Evolutionary conservation across 2,797 vertebrate genomes (phyloP), one percentile per base, ranked within the genome.

Genomic region (Rhinatrema bivittatum): DNA sequence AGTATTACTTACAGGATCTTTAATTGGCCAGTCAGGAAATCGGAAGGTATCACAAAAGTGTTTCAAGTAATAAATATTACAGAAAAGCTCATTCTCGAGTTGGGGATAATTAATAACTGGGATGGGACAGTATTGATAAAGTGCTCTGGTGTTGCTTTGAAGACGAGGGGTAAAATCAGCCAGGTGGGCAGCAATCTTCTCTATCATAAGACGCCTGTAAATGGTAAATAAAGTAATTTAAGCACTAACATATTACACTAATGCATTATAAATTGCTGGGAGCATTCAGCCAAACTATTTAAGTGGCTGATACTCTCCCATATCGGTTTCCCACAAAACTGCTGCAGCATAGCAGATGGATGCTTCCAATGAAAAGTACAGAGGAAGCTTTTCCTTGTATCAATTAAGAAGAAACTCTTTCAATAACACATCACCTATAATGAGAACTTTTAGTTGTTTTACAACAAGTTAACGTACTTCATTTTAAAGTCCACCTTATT

Each of bases 11-110:
- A 98, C 96, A 16, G 94, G 84, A 49, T 99, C 95, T 76, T 93
- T 86, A 70, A 99, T 93, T 19, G 92, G 94, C 96, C 96, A 99
- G 63, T 94, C 78, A 44, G 94, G 96, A 85, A 98, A 98, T 49
- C 76, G 88, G 30, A 51, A 76, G 27, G 86, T 86, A 74, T 99
- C 95, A 54, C 95, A 98, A 35, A 99, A 88, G 66, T 99, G 96
- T 60, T 91, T 89, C 82, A 99, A 94, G 83, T 99, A 99, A 89
- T 99, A 99, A 72, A 99, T 98, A 74, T 90, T 98, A 77, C 96
- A 99, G 85, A 99, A 99, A 10, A 99, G 85, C 70, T 99, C 96
- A 26, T 90, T 86, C 64, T 98, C 94, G 56, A 99, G 84, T 58
- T 98, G 96, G 28, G 96, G 95, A 68, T 94, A 99, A 81, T 74